Conservation (phyloP, 2,797 vertebrate genomes). For the Aldrovandia affinis region DNA sequence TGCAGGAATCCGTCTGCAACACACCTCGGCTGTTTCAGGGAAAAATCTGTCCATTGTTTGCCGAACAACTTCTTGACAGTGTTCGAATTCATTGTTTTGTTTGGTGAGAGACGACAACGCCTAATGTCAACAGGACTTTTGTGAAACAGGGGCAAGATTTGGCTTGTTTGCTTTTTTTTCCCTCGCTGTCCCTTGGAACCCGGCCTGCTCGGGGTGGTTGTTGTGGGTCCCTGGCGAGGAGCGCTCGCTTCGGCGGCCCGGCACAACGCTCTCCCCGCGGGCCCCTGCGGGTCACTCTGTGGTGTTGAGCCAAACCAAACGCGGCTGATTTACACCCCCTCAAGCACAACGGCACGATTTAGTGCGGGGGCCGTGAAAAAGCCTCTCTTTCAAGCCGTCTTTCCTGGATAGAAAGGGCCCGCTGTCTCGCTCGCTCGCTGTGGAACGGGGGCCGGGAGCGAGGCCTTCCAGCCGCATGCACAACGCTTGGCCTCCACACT, state of each 20-base stretch:
- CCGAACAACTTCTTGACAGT: too few relatives aligned
- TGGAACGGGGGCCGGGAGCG: too few relatives aligned
- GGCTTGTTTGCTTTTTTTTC: too few relatives aligned
- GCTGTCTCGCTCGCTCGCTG: conserved; percentile 40
- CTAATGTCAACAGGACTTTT: too few relatives aligned
- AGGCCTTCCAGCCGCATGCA: not conserved
- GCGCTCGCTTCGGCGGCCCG: too few relatives aligned
- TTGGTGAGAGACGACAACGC: too few relatives aligned
- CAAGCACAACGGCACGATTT: conserved; percentile 49
- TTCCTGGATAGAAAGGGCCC: conserved; percentile 52
- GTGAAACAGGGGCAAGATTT: too few relatives aligned
- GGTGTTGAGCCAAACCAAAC: conserved; percentile 50
- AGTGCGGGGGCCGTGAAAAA: conserved; percentile 50
- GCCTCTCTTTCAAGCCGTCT: conserved; percentile 55
- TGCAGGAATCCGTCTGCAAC: too few relatives aligned
- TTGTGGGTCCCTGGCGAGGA: not conserved
- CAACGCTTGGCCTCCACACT: conserved; percentile 16
- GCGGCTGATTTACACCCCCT: conserved; percentile 45
- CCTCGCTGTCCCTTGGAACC: too few relatives aligned
- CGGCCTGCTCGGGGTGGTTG: not conserved
- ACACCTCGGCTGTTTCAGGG: too few relatives aligned
- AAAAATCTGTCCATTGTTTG: too few relatives aligned
- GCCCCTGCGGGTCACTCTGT: conserved; percentile 32
- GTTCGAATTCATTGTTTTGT: too few relatives aligned
- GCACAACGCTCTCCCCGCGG: not conserved